Conservation (phyloP, 2,113 vertebrate genomes). For the Aleadryas rufinucha region DNA sequence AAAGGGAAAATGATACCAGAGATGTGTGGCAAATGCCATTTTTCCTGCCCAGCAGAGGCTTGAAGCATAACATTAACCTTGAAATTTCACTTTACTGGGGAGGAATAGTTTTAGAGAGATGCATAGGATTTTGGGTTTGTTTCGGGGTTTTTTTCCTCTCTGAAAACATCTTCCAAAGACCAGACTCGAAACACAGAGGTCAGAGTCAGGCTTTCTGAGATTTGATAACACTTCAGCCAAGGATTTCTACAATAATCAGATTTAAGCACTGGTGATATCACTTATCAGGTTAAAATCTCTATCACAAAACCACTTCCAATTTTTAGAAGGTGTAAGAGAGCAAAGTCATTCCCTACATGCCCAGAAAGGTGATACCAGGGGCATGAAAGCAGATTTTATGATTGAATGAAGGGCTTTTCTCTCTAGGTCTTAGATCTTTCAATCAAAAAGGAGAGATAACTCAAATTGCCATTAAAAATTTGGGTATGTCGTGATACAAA, state of each 20-base stretch:
- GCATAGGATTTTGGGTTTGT: accelerated
- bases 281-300: neutral
- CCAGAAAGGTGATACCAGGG: neutral
- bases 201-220: neutral
- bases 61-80: neutral
- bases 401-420: neutral
- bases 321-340: neutral
- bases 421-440: neutral
- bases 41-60: neutral
- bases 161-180: neutral
- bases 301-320: neutral
- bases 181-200: neutral
- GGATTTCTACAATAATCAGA: neutral
- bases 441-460: neutral
- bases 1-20: neutral
- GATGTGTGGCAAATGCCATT: neutral
- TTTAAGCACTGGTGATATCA: neutral
- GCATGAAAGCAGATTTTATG: neutral
- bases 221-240: neutral
- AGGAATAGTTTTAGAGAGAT: neutral
- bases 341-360: neutral
- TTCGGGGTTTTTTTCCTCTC: accelerated
- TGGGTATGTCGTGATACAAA: neutral
- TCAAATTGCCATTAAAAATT: neutral
- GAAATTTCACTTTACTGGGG: neutral